Conservation (phyloP, 2,113 vertebrate genomes). For the Bufo gargarizans region DNA sequence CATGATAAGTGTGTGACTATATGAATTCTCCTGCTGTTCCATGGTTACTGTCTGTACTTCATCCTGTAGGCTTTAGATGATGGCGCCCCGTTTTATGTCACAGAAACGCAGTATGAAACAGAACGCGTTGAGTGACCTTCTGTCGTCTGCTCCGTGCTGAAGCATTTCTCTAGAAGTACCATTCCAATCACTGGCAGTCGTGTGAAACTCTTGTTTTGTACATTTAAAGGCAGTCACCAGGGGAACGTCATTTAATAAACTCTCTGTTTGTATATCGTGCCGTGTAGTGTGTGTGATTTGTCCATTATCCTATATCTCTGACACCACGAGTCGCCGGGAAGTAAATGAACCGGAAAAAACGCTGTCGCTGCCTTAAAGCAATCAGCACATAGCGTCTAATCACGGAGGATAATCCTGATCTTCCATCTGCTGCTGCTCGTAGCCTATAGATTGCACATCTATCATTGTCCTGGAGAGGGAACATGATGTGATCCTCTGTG, state of each 20-base stretch:
- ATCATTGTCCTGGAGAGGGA: neutral
- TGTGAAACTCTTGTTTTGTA: conserved; percentile 88
- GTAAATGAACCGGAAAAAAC: conserved; percentile 11
- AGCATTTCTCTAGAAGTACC: conserved; percentile 85
- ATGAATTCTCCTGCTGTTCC: neutral
- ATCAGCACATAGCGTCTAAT: neutral
- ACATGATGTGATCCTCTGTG: neutral
- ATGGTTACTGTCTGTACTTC: neutral
- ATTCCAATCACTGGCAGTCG: conserved; percentile 86
- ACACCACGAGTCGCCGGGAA: neutral
- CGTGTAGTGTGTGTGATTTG: conserved; percentile 60
- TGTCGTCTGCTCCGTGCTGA: conserved; percentile 73
- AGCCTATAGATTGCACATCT: neutral
- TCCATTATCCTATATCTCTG: neutral
- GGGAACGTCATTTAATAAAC: conserved; percentile 93
- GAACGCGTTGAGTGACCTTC: conserved; percentile 64
- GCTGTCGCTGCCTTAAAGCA: neutral
- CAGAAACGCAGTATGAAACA: conserved; percentile 66
- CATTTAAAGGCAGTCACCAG: conserved; percentile 79
- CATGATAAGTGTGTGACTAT: conserved; percentile 22
- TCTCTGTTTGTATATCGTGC: conserved; percentile 88
- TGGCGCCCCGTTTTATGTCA: conserved; percentile 68
- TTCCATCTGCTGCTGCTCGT: neutral
- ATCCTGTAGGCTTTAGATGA: conserved; percentile 33
- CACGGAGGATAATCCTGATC: too few relatives aligned